A percentile compares a stretch with the other conserved stretches of the same genome.
phyloP scores from a whole-genome alignment of 2,888 invertebrate genomes.

The Phyllotreta striolata region DNA sequence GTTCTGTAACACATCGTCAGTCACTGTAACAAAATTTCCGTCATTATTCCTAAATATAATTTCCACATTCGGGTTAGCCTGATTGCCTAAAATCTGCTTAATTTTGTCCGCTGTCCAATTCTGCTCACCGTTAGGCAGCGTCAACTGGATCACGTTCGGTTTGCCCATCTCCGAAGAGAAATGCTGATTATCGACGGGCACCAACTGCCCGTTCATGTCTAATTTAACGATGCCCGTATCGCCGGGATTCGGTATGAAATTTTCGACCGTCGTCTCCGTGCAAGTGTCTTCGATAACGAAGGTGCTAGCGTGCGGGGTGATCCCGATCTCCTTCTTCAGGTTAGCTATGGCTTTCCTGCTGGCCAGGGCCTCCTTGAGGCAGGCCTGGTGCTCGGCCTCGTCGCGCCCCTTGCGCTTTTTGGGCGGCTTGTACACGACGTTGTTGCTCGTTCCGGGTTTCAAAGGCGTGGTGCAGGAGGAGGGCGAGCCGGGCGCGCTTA shows the following conservation, averaged over 20 bases:
- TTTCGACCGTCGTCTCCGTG: constrained; percentile 59
- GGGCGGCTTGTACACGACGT: constrained; percentile 47
- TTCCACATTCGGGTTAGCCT: constrained; percentile 61
- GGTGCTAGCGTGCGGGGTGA: constrained; percentile 54
- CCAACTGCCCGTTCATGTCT: constrained; percentile 33
- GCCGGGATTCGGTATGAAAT: constrained; percentile 55
- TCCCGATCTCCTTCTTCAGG: constrained; percentile 60
- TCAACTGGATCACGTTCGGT: constrained; percentile 44
- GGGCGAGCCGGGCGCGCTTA: constrained; percentile 41
- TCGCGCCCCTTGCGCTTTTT: constrained; percentile 54
- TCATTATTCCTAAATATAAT: constrained; percentile 72
- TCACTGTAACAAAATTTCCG: constrained; percentile 70
- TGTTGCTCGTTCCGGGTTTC: constrained; percentile 45
- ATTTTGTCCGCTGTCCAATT: constrained; percentile 54
- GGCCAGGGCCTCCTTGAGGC: constrained; percentile 60
- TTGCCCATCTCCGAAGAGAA: constrained; percentile 13
- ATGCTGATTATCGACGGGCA: background rate
- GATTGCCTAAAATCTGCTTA: constrained; percentile 55
- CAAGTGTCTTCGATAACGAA: constrained; percentile 60
- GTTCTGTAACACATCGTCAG: constrained; percentile 67
- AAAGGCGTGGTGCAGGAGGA: constrained; percentile 38
- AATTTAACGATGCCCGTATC: constrained; percentile 39
- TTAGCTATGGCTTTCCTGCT: constrained; percentile 61
- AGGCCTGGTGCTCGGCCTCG: constrained; percentile 58
- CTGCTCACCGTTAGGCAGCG: constrained; percentile 38